Base-by-base conservation (phyloP, 2,113 vertebrate species). In the Talpa occidentalis region DNA sequence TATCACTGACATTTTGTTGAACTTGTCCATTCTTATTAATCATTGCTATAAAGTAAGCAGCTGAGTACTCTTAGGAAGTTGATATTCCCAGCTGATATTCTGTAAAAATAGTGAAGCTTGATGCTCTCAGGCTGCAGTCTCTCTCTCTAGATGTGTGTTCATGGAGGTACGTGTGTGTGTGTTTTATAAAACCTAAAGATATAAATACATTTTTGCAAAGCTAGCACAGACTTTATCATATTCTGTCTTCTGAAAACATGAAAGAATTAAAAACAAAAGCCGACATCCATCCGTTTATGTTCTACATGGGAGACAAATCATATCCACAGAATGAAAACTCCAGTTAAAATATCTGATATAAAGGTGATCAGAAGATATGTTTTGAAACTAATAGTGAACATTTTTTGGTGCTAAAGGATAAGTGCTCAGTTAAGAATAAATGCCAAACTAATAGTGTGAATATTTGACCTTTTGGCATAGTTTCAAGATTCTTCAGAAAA, bases 1-100 rank as follows among this genome's bases (percentile, higher is more conserved):
- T 92, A 94, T 85, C 92, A 92, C 94, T 96, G 95, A 95, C 81
- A 64, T 56, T 87, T 66, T 88, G 37, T 90, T 92, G 84, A 95
- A 95, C 47, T 76, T 81, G n/a, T 94, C 91, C 94, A 40, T 96
- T 59, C 89, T 73, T 97, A 95, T 92, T 22, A 16, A 77, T 97
- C 92, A 59, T 28, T 80, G 94, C 79, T 96, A 97, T 93, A 96
- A 94, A 97, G 80, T 90, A 95, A 94, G 77, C 84, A 96, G n/a
- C 54, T 90, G 79, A 96, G 37, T 73, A 56, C 11, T 80, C 86
- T 85, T 90, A 69, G 82, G 90, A 97, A 96, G 91, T 10, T 81
- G 91, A 96, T 95, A 87, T 83, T 96, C 96, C 94, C 94, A 95
- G 66, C 77, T 95, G 93, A 94, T 59, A 78, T 59, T 69, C 96